phyloP scores from a whole-genome alignment of 2,888 invertebrate species.

The Nemotelus pantherinus region DNA sequence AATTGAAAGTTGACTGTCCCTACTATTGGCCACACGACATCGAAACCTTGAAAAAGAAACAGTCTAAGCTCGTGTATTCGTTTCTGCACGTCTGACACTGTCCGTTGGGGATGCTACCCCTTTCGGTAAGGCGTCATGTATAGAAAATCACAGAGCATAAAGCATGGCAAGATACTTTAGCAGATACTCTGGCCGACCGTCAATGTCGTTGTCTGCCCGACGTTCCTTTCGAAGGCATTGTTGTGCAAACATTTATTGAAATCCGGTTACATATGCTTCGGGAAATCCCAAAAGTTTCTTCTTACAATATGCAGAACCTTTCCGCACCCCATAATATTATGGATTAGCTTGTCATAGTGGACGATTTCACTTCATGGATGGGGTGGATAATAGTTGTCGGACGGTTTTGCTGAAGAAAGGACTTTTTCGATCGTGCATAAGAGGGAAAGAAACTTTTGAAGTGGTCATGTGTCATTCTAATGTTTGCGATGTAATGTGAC shows the following conservation, averaged over 20 bases:
- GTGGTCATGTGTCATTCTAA: conserved; percentile 37
- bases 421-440: conserved; percentile 7
- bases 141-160: conserved; percentile 41
- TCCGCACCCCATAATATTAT: conserved; percentile 47
- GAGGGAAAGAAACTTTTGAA: conserved; percentile 31
- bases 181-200: conserved; percentile 28
- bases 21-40: too few species aligned
- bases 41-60: too few species aligned
- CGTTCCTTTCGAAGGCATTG: conserved; percentile 46
- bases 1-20: background rate
- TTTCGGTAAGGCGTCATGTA: conserved; percentile 38
- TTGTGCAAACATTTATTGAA: conserved; percentile 52
- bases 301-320: conserved; percentile 22
- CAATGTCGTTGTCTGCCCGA: conserved; percentile 20
- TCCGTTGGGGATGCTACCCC: conserved; percentile 39
- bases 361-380: conserved; percentile 34
- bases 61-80: conserved; percentile 8
- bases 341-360: conserved; percentile 51
- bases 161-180: conserved; percentile 40
- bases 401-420: conserved; percentile 31
- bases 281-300: conserved; percentile 50
- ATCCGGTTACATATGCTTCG: conserved; percentile 52
- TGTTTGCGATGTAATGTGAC: conserved; percentile 6
- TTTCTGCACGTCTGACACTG: conserved; percentile 25
- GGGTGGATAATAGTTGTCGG: conserved; percentile 40